Evolutionary conservation across 2,888 invertebrate species (phyloP).

Genomic region (Aporophyla nigra): DNA sequence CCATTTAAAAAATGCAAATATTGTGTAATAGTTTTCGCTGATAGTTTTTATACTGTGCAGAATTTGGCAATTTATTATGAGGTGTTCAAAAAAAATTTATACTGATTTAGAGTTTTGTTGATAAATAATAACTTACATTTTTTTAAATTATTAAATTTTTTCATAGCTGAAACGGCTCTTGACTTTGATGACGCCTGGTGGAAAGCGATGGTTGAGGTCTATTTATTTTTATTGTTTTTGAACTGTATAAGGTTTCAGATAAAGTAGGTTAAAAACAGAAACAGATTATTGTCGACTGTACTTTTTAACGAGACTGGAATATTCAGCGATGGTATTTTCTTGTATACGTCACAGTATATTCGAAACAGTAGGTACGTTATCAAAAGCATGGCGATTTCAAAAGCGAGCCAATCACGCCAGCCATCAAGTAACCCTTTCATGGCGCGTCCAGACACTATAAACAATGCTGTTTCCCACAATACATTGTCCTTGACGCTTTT

Average conservation of each 20-base stretch:
- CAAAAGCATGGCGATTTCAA: slow-evolving; percentile 53
- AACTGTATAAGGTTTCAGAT: too few relatives aligned
- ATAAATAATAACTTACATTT: neutral
- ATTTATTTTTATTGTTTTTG: too few relatives aligned
- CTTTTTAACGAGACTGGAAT: too few relatives aligned
- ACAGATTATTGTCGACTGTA: too few relatives aligned
- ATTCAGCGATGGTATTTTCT: neutral
- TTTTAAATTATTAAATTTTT: neutral
- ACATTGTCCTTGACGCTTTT: slow-evolving; percentile 68
- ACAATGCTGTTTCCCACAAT: slow-evolving; percentile 64
- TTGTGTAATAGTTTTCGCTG: too few relatives aligned
- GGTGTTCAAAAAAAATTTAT: neutral
- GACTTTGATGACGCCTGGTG: too few relatives aligned
- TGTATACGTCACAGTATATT: neutral
- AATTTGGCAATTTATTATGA: neutral
- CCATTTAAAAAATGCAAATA: neutral
- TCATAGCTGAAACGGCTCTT: too few relatives aligned
- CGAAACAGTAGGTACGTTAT: slow-evolving; percentile 3
- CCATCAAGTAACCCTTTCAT: slow-evolving; percentile 60
- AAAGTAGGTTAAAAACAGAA: too few relatives aligned
- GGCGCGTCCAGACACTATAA: slow-evolving; percentile 54
- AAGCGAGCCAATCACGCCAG: slow-evolving; percentile 62
- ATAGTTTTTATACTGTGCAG: neutral
- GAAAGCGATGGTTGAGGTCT: too few relatives aligned
- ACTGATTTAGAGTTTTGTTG: neutral